These are phyloP conservation scores for Enteromius thamalakanensis DNA, from an alignment of 2,797 vertebrate species.

Conservation along the genomic window DNA sequence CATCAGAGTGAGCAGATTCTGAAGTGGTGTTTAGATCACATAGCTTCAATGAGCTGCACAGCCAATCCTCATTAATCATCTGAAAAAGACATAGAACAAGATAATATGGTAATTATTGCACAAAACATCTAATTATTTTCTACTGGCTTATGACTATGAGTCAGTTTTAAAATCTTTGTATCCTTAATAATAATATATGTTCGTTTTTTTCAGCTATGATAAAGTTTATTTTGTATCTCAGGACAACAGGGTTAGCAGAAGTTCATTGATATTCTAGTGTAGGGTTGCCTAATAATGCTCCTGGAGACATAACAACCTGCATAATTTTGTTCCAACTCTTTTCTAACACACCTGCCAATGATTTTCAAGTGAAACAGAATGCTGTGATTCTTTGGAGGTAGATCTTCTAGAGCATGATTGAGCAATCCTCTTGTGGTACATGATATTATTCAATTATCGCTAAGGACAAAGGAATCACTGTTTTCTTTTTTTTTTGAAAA, in stretches of 20 bases:
- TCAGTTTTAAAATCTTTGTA: neutral
- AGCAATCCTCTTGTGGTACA: neutral
- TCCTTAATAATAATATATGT: neutral
- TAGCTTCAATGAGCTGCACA: slow-evolving; percentile 66
- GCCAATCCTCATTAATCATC: slow-evolving; percentile 71
- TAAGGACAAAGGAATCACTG: neutral
- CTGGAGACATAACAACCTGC: neutral
- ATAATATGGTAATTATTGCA: neutral
- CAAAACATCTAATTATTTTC: neutral
- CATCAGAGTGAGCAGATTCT: slow-evolving; percentile 45
- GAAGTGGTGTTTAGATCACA: slow-evolving; percentile 64
- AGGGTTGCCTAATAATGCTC: slow-evolving; percentile 13
- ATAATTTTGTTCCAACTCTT: neutral
- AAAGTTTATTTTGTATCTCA: neutral
- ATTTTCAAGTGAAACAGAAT: neutral
- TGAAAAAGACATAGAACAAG: slow-evolving; percentile 50
- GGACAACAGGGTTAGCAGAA: neutral
- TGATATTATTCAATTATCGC: neutral
- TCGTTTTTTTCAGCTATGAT: neutral
- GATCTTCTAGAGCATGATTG: neutral
- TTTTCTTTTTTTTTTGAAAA: neutral
- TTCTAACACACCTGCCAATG: neutral
- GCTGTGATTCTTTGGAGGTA: neutral
- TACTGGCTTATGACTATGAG: neutral
- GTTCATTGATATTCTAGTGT: neutral